Conservation (phyloP, 2,797 vertebrate genomes). For the Salarias fasciatus region DNA sequence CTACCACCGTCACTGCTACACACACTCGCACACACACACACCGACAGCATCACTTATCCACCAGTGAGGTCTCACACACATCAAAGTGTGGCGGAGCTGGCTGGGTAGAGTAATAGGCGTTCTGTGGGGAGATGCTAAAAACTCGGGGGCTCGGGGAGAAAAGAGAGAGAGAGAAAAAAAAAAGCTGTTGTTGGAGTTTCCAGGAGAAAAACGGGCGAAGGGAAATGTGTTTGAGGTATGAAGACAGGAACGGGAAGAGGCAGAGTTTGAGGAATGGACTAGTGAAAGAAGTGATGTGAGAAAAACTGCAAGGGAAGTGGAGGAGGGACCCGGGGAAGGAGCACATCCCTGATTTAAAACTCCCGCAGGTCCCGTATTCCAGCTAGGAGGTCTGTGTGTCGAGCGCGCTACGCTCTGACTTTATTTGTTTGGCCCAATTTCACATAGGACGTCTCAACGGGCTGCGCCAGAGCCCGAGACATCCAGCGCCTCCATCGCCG, state of each 20-base stretch:
- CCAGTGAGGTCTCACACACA: constrained; percentile 74
- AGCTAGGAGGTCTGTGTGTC: constrained; percentile 47
- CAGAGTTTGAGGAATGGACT: constrained; percentile 7
- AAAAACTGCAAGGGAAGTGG: constrained; percentile 45
- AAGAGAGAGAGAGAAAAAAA: neutral
- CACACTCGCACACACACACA: constrained; percentile 38
- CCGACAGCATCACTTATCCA: constrained; percentile 67
- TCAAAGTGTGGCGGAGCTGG: constrained; percentile 61
- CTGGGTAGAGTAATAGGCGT: constrained; percentile 64
- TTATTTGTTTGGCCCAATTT: constrained; percentile 43
- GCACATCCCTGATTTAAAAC: constrained; percentile 59
- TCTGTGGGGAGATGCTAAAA: constrained; percentile 64
- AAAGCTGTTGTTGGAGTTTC: constrained; percentile 59
- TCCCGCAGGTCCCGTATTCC: constrained; percentile 50
- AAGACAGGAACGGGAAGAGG: neutral
- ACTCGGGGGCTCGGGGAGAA: constrained; percentile 23
- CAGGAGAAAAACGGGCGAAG: constrained; percentile 10
- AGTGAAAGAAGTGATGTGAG: constrained; percentile 60
- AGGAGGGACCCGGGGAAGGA: constrained; percentile 28
- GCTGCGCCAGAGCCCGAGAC: constrained; percentile 2
- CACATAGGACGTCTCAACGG: constrained; percentile 24
- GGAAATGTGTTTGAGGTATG: constrained; percentile 26
- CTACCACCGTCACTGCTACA: neutral
- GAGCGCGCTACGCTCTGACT: constrained; percentile 8
- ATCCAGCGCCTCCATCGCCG: constrained; percentile 6